Evolutionary conservation across 2,888 invertebrate genomes (phyloP), one percentile per base, ranked within the genome.

Genomic region (Elaeidobius kamerunicus): DNA sequence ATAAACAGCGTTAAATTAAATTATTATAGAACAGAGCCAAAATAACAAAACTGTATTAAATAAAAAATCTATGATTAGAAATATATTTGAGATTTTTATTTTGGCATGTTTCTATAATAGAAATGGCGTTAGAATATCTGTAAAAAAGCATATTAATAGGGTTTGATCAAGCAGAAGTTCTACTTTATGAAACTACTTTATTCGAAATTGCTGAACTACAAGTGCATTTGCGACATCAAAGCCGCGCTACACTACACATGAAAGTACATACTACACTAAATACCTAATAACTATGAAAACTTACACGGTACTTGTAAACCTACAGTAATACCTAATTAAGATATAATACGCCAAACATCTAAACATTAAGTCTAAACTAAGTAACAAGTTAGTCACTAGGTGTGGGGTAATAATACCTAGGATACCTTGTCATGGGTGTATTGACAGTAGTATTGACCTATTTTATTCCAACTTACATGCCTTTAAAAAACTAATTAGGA

Each of bases 121-220:
- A n/a, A n/a, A 16, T 35, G 35, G 9, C 12, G 35, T 35, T 35
- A 35, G 35, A 35, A 9, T 2, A 67, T 67, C 68, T 65, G 52
- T 65, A 61, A 62, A 63, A 63, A 67, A 62, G 62, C 51, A 35
- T 47, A 53, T 55, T 53, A 55, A 44, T 52, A 55, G 55, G 58
- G 58, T 57, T 64, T 69, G 68, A 72, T 69, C 74, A 75, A 74
- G 74, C 75, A 73, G 71, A 73, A 71, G 55, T 61, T 44, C 75
- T 76, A 75, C 76, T 74, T 72, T 73, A 73, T 73, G 72, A 74
- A 75, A 75, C 76, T 76, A 76, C 76, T 76, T 76, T 76, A 76
- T 76, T 56, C 69, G 70, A 71, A 75, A 75, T 73, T 71, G 73
- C 74, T 74, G 73, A 73, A 71, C 71, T 74, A 75, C 75, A 76